phyloP scores from a whole-genome alignment of 1,140 invertebrate genomes.

The Portunus trituberculatus region DNA sequence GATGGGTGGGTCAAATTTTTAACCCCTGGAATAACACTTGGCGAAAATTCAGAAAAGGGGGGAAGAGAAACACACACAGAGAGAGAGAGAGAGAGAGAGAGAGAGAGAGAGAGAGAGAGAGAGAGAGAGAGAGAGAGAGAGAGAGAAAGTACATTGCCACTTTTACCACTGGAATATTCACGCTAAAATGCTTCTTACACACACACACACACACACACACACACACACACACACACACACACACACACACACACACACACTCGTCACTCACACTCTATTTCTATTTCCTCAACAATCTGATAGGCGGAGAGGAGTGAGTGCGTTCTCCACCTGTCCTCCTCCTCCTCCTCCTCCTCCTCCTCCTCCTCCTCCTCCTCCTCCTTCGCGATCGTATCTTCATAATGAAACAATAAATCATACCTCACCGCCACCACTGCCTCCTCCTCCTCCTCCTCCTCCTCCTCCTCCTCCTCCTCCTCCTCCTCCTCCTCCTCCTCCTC shows the following conservation, averaged over 20 bases:
- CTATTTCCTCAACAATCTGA: background rate
- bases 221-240: too few relatives aligned
- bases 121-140: too few relatives aligned
- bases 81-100: too few relatives aligned
- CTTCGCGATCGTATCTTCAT: conserved; percentile 37
- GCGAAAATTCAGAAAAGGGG: background rate
- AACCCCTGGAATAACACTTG: background rate
- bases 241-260: too few relatives aligned
- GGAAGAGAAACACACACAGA: background rate
- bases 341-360: too few relatives aligned
- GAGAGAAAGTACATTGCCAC: too few relatives aligned
- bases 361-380: background rate
- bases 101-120: too few relatives aligned
- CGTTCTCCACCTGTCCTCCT: background rate
- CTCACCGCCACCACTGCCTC: background rate
- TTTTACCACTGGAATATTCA: too few relatives aligned
- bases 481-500: background rate
- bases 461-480: conserved; percentile 1
- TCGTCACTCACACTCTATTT: background rate
- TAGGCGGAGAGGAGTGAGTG: background rate
- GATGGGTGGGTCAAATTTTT: background rate
- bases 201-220: too few relatives aligned
- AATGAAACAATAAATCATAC: conserved; percentile 50
- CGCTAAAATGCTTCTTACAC: too few relatives aligned
- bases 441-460: background rate